These are phyloP conservation scores for Chesias legatella DNA, from an alignment of 2,888 invertebrate species.

Conservation along the genomic window DNA sequence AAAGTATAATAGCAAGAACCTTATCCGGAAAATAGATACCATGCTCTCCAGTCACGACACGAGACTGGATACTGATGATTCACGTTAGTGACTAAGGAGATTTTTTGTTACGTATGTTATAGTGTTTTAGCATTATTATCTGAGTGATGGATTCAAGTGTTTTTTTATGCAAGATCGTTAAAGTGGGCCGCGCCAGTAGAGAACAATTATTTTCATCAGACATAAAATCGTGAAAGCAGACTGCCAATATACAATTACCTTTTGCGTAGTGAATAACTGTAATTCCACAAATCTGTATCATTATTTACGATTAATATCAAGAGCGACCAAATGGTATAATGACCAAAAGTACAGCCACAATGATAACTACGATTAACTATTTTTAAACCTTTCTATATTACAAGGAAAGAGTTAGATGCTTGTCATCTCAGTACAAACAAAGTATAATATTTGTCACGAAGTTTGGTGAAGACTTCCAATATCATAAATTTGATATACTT, in stretches of 20 bases:
- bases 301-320: conserved; percentile 9
- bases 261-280: conserved; percentile 5
- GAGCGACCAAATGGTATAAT: conserved; percentile 4
- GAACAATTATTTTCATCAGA: too few relatives aligned
- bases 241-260: neutral
- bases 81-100: conserved; percentile 18
- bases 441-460: too few relatives aligned
- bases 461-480: too few relatives aligned
- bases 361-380: neutral
- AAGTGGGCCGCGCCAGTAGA: too few relatives aligned
- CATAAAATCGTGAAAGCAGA: too few relatives aligned
- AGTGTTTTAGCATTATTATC: conserved; percentile 6
- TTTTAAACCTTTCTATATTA: too few relatives aligned
- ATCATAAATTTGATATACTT: too few relatives aligned
- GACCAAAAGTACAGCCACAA: neutral
- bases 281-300: conserved; percentile 14
- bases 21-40: conserved; percentile 13
- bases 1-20: conserved; percentile 41
- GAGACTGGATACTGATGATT: conserved; percentile 22
- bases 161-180: conserved; percentile 6
- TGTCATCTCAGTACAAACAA: too few relatives aligned
- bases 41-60: conserved; percentile 25
- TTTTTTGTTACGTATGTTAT: conserved; percentile 9
- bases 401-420: too few relatives aligned
- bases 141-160: neutral